Conservation (phyloP, 2,888 invertebrate genomes). For the Caenorhabditis sulstoni region DNA sequence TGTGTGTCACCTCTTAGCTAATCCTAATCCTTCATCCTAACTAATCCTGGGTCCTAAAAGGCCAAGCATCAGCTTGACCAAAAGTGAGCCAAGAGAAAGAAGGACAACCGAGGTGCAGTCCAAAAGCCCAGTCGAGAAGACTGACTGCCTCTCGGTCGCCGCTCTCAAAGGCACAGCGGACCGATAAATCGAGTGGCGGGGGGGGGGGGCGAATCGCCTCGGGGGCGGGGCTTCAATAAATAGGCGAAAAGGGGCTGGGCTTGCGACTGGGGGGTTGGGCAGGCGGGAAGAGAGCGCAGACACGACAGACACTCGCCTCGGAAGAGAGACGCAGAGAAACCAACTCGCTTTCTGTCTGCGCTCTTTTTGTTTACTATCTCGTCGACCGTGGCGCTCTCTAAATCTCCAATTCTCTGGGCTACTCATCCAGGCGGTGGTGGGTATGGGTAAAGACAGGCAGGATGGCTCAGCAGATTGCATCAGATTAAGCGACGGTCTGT, state of each 20-base stretch:
- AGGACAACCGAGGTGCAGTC: background rate
- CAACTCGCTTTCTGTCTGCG: conserved; percentile 9
- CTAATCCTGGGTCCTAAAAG: conserved; percentile 32
- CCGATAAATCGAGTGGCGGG: conserved; percentile 61
- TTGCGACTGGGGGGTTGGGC: conserved; percentile 22
- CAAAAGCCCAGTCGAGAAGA: background rate
- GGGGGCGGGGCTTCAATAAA: conserved; percentile 56
- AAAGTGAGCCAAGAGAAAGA: background rate
- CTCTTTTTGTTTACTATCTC: background rate
- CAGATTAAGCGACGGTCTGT: conserved; percentile 31
- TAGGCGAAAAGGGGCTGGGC: conserved; percentile 61
- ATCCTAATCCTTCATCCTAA: conserved; percentile 33
- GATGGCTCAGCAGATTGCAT: conserved; percentile 40
- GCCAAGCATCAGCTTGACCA: conserved; percentile 13
- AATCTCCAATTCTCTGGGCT: conserved; percentile 13
- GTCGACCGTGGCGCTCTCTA: conserved; percentile 30
- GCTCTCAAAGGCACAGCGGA: conserved; percentile 49
- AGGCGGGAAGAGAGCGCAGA: conserved; percentile 20
- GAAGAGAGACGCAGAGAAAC: conserved; percentile 31
- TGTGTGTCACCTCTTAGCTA: conserved; percentile 24
- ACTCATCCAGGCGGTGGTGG: conserved; percentile 16
- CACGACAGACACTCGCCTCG: conserved; percentile 10
- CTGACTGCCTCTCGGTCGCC: conserved; percentile 37
- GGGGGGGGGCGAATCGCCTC: conserved; percentile 48
- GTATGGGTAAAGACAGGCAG: conserved; percentile 27